A percentile compares a stretch with the other conserved stretches of the same genome.
Evolutionary conservation across 2,888 invertebrate species (phyloP).

Genomic region (Lutraria lutraria): DNA sequence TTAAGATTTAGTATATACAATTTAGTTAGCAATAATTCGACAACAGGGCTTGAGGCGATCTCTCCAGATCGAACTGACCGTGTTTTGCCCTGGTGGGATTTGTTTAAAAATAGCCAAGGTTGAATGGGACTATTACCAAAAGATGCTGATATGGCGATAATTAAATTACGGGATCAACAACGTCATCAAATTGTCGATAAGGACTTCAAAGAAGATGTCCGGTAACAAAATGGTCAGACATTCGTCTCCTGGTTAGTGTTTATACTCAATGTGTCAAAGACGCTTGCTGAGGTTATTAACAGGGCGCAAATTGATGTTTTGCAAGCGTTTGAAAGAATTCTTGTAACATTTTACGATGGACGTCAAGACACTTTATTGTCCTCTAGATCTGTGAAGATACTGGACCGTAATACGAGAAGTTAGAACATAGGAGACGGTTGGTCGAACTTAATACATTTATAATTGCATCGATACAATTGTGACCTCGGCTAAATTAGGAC

Average conservation of each 20-base stretch:
- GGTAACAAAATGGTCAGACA: constrained; percentile 21
- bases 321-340: not conserved
- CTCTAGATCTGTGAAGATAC: not conserved
- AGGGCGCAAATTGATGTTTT: constrained; percentile 32
- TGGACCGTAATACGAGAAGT: not conserved
- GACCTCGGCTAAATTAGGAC: constrained; percentile 14
- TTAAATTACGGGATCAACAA: constrained; percentile 19
- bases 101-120: not conserved
- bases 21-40: not conserved
- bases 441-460: constrained; percentile 7
- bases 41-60: not conserved
- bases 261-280: constrained; percentile 21
- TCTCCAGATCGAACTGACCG: not conserved
- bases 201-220: constrained; percentile 16
- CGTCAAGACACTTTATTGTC: constrained; percentile 33
- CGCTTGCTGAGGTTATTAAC: constrained; percentile 25
- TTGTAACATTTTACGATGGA: constrained; percentile 17
- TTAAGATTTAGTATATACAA: not conserved
- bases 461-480: constrained; percentile 27
- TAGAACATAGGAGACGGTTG: not conserved
- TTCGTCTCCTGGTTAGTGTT: constrained; percentile 15
- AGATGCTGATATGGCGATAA: not conserved
- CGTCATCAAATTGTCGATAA: constrained; percentile 15
- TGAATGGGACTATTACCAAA: not conserved
- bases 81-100: not conserved